Evolutionary conservation across 1,140 invertebrate species (phyloP).

Genomic region (Anadara kagoshimensis): DNA sequence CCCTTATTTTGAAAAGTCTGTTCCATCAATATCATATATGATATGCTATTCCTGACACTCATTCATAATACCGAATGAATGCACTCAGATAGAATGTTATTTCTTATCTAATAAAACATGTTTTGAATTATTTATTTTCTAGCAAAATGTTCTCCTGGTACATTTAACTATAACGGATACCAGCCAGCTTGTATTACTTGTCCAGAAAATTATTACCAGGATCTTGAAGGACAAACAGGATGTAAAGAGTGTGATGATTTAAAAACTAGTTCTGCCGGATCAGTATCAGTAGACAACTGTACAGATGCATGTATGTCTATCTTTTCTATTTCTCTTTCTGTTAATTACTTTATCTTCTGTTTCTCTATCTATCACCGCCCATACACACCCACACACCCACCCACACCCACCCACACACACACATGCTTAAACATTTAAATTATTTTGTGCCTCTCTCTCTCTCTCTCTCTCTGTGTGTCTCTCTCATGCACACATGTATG

Average conservation of each 20-base stretch:
- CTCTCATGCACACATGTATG: too few relatives aligned
- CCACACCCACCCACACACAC: too few relatives aligned
- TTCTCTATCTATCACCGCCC: too few relatives aligned
- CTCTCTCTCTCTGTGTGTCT: neutral
- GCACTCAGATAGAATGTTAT: neutral
- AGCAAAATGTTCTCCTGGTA: constrained; percentile 35
- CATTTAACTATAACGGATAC: constrained; percentile 42
- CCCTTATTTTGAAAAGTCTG: too few relatives aligned
- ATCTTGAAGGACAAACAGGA: constrained; percentile 17
- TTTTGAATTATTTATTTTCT: constrained; percentile 4
- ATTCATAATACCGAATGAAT: too few relatives aligned
- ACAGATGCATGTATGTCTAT: constrained; percentile 12
- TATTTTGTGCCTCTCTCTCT: neutral
- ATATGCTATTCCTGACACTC: too few relatives aligned
- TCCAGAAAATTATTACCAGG: constrained; percentile 43
- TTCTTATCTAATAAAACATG: neutral
- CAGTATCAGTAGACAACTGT: constrained; percentile 4
- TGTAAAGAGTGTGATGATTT: constrained; percentile 39
- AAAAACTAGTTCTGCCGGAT: constrained; percentile 21
- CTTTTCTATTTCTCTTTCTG: too few relatives aligned
- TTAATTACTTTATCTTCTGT: too few relatives aligned
- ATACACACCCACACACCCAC: too few relatives aligned
- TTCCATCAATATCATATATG: too few relatives aligned
- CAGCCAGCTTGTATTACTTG: constrained; percentile 38
- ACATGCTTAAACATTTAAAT: neutral